Conservation (phyloP, 2,797 vertebrate genomes). For the Eidolon dupreanum region DNA sequence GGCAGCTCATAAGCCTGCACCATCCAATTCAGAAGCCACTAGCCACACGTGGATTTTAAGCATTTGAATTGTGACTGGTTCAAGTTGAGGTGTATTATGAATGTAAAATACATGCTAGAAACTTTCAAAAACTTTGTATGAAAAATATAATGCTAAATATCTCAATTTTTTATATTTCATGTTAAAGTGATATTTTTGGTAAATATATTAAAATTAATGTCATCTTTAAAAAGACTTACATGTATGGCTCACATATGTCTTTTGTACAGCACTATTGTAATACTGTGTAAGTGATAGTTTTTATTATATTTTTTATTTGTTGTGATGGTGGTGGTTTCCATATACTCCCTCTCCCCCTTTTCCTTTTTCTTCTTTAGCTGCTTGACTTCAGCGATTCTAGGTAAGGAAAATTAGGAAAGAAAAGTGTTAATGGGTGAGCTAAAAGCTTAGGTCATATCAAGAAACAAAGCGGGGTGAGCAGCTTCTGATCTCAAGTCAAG, state of each 20-base stretch:
- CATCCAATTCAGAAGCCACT: background rate
- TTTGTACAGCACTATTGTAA: background rate
- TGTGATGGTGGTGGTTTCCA: background rate
- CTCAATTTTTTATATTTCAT: slow-evolving; percentile 28
- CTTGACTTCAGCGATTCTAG: background rate
- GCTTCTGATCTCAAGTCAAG: slow-evolving; percentile 1
- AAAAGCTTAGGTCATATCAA: background rate
- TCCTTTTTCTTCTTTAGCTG: background rate
- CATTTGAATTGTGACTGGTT: background rate
- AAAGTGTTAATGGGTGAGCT: background rate
- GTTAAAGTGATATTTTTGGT: slow-evolving; percentile 32
- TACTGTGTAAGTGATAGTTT: background rate
- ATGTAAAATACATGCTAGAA: background rate
- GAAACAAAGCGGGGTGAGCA: background rate
- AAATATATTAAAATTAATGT: background rate
- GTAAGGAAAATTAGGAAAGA: background rate
- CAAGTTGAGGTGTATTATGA: background rate
- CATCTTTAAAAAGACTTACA: background rate
- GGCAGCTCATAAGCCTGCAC: background rate
- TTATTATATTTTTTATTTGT: background rate
- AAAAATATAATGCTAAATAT: background rate
- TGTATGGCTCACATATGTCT: background rate
- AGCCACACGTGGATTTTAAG: background rate
- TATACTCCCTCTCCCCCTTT: accelerated
- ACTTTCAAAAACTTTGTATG: background rate